A percentile compares a stretch with the other conserved stretches of the same genome.
These are phyloP conservation scores for Onychomys leucogaster DNA, from an alignment of 2,797 vertebrate species.

Conservation along the genomic window DNA sequence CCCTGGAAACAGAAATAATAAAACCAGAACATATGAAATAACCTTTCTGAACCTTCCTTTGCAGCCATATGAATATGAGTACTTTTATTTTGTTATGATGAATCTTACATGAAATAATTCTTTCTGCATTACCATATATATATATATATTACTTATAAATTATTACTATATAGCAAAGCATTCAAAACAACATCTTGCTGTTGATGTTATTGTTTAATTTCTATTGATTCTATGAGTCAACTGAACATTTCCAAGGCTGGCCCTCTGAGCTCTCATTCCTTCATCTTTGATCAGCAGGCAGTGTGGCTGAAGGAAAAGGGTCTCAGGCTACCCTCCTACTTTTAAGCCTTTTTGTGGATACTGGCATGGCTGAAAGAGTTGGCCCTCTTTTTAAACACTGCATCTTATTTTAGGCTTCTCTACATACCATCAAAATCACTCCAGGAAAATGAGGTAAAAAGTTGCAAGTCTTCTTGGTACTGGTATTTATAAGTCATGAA, in stretches of 20 bases:
- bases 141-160: too few species aligned
- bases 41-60: constrained; percentile 43
- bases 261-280: background rate
- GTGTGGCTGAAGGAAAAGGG: accelerated
- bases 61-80: background rate
- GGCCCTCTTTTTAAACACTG: background rate
- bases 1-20: constrained; percentile 30
- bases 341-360: background rate
- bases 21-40: background rate
- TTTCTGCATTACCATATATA: background rate
- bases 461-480: background rate
- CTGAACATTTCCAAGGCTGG: background rate
- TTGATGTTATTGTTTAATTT: background rate
- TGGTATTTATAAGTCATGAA: background rate
- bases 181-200: background rate
- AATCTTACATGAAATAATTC: background rate
- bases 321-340: background rate
- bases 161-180: background rate
- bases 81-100: background rate
- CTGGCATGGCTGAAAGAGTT: background rate
- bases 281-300: background rate
- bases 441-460: background rate
- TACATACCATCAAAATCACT: background rate
- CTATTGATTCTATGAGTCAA: background rate
- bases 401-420: background rate